phyloP scores from a whole-genome alignment of 1,140 invertebrate genomes.

The Thalassaphorura encarpata region DNA sequence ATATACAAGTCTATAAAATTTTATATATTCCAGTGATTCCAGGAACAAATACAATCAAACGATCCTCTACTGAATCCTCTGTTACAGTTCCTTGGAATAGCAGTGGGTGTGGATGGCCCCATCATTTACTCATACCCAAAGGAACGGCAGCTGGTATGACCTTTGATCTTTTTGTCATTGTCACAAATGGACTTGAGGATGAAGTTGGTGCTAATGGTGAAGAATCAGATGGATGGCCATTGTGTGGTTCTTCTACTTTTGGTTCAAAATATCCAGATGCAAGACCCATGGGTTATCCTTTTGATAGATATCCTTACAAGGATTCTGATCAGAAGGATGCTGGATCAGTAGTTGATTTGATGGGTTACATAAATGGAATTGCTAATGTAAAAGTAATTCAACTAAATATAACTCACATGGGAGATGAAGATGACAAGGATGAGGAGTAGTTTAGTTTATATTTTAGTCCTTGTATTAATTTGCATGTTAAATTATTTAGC shows the following conservation, averaged over 20 bases:
- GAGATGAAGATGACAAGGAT: too few species aligned
- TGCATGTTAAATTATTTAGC: too few species aligned
- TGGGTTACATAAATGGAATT: not conserved
- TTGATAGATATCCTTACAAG: constrained; percentile 6
- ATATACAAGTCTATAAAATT: not conserved
- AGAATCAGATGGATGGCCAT: constrained; percentile 9
- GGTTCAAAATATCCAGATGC: constrained; percentile 36
- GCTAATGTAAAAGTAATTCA: not conserved
- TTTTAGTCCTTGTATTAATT: too few species aligned
- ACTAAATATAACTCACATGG: too few species aligned
- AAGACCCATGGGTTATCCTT: constrained; percentile 33
- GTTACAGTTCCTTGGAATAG: not conserved
- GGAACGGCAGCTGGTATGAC: constrained; percentile 55
- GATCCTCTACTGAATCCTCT: not conserved
- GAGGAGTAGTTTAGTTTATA: too few species aligned
- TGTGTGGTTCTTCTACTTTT: constrained; percentile 41
- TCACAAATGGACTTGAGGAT: constrained; percentile 62
- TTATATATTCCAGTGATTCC: not conserved
- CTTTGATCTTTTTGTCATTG: constrained; percentile 66
- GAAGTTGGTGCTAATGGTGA: constrained; percentile 32
- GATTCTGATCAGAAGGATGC: not conserved
- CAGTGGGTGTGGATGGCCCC: constrained; percentile 78
- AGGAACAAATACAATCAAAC: not conserved
- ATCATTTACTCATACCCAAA: constrained; percentile 69
- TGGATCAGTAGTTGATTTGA: not conserved